Evolutionary conservation across 1,140 invertebrate species (phyloP).

Genomic region (Pentalonia nigronervosa): DNA sequence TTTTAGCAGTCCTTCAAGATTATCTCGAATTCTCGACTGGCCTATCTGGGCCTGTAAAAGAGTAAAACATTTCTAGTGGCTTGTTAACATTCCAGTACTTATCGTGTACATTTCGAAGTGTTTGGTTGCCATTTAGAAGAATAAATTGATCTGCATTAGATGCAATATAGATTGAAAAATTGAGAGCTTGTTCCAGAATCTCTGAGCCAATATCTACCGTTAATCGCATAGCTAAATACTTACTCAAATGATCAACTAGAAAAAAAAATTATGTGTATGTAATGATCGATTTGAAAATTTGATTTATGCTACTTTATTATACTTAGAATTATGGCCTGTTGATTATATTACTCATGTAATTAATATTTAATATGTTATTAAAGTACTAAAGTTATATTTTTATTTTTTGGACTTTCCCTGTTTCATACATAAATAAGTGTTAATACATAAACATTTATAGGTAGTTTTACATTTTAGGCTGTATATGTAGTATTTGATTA

Average conservation of each 20-base stretch:
- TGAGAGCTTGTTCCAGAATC: constrained; percentile 72
- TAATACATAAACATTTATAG: too few relatives aligned
- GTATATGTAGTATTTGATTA: too few relatives aligned
- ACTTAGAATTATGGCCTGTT: neutral
- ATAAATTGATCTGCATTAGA: constrained; percentile 83
- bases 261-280: constrained; percentile 62
- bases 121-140: constrained; percentile 84
- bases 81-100: constrained; percentile 94
- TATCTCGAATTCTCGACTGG: too few relatives aligned
- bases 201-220: constrained; percentile 84
- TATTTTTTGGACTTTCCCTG: neutral
- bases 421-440: neutral
- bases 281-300: neutral
- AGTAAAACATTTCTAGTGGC: constrained; percentile 95
- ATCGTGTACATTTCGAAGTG: constrained; percentile 89
- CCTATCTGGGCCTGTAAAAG: too few relatives aligned
- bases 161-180: constrained; percentile 90
- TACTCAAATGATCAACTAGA: constrained; percentile 91
- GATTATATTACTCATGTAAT: neutral
- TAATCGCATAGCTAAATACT: constrained; percentile 94
- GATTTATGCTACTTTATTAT: neutral
- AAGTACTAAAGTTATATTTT: neutral
- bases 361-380: too few relatives aligned
- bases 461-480: too few relatives aligned
- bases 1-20: too few relatives aligned